phyloP scores from a whole-genome alignment of 1,140 invertebrate species.

The Heliconius hermathena region DNA sequence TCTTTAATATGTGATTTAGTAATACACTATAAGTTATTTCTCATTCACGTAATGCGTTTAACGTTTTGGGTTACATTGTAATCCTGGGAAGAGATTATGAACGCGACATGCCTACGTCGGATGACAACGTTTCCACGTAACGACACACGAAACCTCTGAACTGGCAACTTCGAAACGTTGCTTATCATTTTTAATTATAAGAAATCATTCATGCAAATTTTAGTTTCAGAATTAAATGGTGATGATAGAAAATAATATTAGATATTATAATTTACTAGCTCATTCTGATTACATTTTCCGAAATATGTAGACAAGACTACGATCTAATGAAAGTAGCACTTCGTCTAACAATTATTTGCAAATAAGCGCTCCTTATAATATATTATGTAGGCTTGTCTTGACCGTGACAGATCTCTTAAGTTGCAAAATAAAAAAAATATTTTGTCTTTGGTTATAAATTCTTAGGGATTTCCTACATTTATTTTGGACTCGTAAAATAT shows the following conservation, averaged over 20 bases:
- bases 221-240: not conserved
- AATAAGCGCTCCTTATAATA: no score
- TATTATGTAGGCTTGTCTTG: no score
- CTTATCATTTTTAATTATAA: constrained; percentile 13
- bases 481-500: no score
- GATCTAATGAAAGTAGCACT: no score
- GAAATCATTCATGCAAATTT: not conserved
- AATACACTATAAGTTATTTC: not conserved
- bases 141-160: constrained; percentile 51
- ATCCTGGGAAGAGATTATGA: constrained; percentile 49
- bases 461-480: no score
- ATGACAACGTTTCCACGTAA: constrained; percentile 55
- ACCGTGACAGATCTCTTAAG: no score
- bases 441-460: no score
- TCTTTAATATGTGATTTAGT: not conserved
- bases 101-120: constrained; percentile 53
- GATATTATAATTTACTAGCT: not conserved
- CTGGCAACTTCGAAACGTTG: constrained; percentile 17
- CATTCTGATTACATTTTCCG: no score
- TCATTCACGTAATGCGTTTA: constrained; percentile 29
- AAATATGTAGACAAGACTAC: no score
- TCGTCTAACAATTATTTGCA: no score
- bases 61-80: constrained; percentile 41
- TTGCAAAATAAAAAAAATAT: no score
- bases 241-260: not conserved